These are phyloP conservation scores for Oncorhynchus gorbuscha DNA, from an alignment of 2,113 vertebrate genomes.

Conservation along the genomic window DNA sequence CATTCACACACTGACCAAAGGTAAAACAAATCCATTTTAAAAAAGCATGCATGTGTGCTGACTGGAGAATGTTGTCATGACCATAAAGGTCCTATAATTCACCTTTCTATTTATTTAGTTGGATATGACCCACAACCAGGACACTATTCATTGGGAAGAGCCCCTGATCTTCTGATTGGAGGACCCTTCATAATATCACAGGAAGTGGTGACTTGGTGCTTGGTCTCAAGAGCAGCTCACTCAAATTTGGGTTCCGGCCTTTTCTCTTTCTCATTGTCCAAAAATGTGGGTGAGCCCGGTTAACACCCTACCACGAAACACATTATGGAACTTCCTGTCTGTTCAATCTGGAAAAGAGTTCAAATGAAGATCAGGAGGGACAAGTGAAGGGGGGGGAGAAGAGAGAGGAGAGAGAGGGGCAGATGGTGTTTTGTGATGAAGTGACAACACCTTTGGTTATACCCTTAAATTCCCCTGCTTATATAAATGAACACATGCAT, in stretches of 20 bases:
- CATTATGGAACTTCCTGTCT: conserved; percentile 55
- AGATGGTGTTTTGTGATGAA: conserved; percentile 17
- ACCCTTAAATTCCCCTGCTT: neutral
- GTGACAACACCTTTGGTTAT: conserved; percentile 22
- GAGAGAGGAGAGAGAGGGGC: neutral
- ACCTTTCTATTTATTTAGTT: no score
- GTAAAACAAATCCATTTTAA: neutral
- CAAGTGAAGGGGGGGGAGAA: neutral
- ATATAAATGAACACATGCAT: neutral
- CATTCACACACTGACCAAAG: neutral
- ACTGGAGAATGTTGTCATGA: no score
- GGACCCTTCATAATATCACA: conserved; percentile 32
- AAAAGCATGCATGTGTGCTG: neutral
- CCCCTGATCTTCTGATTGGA: neutral
- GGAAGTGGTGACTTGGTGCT: conserved; percentile 45
- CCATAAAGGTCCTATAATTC: no score
- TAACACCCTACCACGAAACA: conserved; percentile 72
- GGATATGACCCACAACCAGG: neutral
- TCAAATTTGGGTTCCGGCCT: conserved; percentile 61
- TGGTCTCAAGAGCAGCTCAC: conserved; percentile 42
- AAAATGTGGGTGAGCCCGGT: conserved; percentile 78
- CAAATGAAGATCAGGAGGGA: neutral
- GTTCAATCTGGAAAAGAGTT: conserved; percentile 48
- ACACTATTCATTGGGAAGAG: conserved; percentile 22
- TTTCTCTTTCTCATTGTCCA: conserved; percentile 70